Evolutionary conservation across 2,888 invertebrate species (phyloP).

Genomic region (Diadromus collaris): DNA sequence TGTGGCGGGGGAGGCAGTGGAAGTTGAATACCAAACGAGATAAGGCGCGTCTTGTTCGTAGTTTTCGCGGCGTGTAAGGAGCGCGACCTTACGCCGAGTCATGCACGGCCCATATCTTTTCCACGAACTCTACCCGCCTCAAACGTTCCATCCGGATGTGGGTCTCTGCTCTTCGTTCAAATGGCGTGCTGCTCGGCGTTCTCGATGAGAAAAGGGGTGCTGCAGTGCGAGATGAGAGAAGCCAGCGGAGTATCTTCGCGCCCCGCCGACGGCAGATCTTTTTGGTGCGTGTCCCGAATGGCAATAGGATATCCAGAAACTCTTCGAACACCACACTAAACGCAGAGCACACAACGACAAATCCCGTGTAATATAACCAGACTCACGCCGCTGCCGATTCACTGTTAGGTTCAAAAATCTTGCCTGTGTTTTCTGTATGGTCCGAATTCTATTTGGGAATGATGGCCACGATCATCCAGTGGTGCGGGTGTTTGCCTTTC

Average conservation of each 20-base stretch:
- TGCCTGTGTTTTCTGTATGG: neutral
- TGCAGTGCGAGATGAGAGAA: conserved; percentile 52
- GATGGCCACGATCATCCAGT: neutral
- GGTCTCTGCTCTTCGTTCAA: conserved; percentile 38
- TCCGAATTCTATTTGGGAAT: neutral
- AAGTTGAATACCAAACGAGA: conserved; percentile 66
- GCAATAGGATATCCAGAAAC: conserved; percentile 62
- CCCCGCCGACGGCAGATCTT: conserved; percentile 66
- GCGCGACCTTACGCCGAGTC: conserved; percentile 63
- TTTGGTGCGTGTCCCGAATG: conserved; percentile 68
- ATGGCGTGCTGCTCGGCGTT: conserved; percentile 52
- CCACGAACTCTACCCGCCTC: conserved; percentile 56
- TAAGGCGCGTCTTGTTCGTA: conserved; percentile 59
- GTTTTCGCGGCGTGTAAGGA: conserved; percentile 29
- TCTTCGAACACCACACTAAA: conserved; percentile 4
- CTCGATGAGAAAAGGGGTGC: conserved; percentile 28
- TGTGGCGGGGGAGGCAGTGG: conserved; percentile 39
- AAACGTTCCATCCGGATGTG: conserved; percentile 26
- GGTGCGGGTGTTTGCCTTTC: neutral
- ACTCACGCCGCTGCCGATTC: neutral
- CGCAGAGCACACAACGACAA: neutral
- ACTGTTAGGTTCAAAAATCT: conserved; percentile 12
- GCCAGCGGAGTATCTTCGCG: conserved; percentile 49
- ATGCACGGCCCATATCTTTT: conserved; percentile 67
- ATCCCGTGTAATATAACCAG: neutral